Evolutionary conservation across 2,888 invertebrate genomes (phyloP), one percentile per base, ranked within the genome.

Genomic region (Gastrophysa polygoni): DNA sequence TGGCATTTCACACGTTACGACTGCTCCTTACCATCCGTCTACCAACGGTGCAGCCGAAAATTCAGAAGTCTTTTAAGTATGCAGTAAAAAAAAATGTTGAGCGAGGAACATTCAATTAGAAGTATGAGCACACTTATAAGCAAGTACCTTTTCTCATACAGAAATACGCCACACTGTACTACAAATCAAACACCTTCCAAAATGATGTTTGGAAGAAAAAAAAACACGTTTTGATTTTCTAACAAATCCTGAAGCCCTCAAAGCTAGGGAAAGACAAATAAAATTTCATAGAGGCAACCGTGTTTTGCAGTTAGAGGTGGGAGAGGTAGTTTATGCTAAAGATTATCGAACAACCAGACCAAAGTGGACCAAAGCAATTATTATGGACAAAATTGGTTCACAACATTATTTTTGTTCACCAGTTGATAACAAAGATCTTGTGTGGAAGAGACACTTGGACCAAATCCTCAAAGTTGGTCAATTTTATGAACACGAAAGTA

Each of bases 1-100:
- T 54, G 69, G 71, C 1, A 71, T 74, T 20, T 57, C 57, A 17
- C 70, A 72, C 51, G 47, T 71, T 8, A 69, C 60, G 7, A 67
- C 67, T n/a, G 60, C 71, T 14, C 64, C 64, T 7, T 47, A 54
- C 32, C 17, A 46, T 8, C 64, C 62, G 6, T 38, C 57, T 11
- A 60, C 62, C 14, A 63, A 65, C 46, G 61, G 61, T 16, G 51
- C 51, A 4, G 60, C 63, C 1, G 64, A 67, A 50, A 67, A 65
- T 58, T 32, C 47, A n/a, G 67, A 64, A 67, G 57, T 57, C 43
- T 51, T 46, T 67, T 16, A 68, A 70, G 32, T 24, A 34, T 32
- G 44, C 54, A 10, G n/a, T 64, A 14, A 57, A 59, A n/a, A 5
- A 58, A 51, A 61, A 50, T 52, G 16, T 50, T 61, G 14, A 14